Conservation (phyloP, 1,140 invertebrate species). For the Drosophila punjabiensis region DNA sequence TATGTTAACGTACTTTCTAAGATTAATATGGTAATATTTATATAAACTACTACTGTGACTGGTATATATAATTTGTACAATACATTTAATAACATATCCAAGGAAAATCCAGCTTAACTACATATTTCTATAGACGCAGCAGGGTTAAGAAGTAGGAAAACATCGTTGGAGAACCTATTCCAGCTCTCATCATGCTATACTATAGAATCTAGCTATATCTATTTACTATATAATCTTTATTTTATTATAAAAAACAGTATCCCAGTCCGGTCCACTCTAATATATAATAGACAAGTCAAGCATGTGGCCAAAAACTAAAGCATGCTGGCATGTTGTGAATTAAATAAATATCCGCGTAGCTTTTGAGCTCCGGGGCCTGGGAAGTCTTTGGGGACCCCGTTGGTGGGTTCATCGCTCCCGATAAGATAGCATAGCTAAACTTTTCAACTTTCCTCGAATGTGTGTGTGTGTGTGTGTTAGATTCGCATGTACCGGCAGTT, state of each 20-base stretch:
- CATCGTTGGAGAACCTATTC: no score
- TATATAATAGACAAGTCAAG: background rate
- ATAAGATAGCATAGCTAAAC: conserved; percentile 29
- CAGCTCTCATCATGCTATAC: no score
- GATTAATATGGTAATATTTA: no score
- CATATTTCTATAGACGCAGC: no score
- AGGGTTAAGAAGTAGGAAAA: no score
- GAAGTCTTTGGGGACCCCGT: background rate
- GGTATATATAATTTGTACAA: background rate
- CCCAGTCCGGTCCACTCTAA: background rate
- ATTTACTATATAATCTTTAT: no score
- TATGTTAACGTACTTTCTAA: no score
- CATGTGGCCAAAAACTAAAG: conserved; percentile 14
- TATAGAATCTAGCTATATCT: no score
- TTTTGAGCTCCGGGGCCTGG: background rate
- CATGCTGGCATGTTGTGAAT: conserved; percentile 3
- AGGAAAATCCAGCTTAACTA: no score
- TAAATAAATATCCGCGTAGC: conserved; percentile 6
- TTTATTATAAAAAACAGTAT: no score
- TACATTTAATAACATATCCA: no score
- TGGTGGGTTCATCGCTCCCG: conserved; percentile 35
- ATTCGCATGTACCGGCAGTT: background rate
- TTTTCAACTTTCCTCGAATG: conserved; percentile 10
- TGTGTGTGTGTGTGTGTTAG: background rate
- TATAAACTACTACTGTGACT: background rate